Evolutionary conservation across 37 sponge, comb jelly and placozoan species (phyloP).

Genomic region (Spongia lamella): DNA sequence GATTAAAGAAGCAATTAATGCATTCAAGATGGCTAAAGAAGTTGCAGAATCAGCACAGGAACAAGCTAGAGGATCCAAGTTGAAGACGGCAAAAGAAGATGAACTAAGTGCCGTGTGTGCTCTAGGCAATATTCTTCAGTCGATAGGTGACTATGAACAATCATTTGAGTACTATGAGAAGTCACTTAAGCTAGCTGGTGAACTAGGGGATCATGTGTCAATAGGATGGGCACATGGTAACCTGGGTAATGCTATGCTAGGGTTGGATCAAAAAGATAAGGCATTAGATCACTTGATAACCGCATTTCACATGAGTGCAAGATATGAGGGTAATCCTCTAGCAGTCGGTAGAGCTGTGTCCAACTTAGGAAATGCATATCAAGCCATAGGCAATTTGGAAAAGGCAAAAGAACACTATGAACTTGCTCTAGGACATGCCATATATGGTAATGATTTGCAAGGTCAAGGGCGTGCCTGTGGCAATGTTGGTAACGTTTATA

Average conservation of each 20-base stretch:
- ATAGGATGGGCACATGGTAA: slow-evolving; percentile 77
- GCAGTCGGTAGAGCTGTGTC: slow-evolving; percentile 68
- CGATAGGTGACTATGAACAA: slow-evolving; percentile 38
- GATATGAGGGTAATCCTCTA: slow-evolving; percentile 46
- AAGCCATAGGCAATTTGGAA: slow-evolving; percentile 28
- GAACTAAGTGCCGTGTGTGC: slow-evolving; percentile 41
- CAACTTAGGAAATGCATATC: slow-evolving; percentile 77
- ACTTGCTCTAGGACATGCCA: slow-evolving; percentile 57
- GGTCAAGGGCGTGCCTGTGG: slow-evolving; percentile 74
- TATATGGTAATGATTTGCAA: slow-evolving; percentile 57
- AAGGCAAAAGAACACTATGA: slow-evolving; percentile 72
- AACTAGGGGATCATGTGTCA: slow-evolving; percentile 42
- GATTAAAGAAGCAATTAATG: slow-evolving; percentile 53
- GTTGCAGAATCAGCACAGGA: background rate
- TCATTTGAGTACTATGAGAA: slow-evolving; percentile 55
- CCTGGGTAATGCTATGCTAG: slow-evolving; percentile 68
- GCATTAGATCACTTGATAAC: slow-evolving; percentile 44
- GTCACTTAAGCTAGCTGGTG: slow-evolving; percentile 28
- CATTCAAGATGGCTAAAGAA: slow-evolving; percentile 38
- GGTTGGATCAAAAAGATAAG: slow-evolving; percentile 56
- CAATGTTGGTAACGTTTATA: slow-evolving; percentile 68
- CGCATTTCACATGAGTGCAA: slow-evolving; percentile 40
- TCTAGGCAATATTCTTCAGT: slow-evolving; percentile 68
- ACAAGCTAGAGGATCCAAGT: background rate
- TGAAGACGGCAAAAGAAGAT: slow-evolving; percentile 21